Evolutionary conservation across 2,113 vertebrate species (phyloP).

Genomic region (Perca fluviatilis): DNA sequence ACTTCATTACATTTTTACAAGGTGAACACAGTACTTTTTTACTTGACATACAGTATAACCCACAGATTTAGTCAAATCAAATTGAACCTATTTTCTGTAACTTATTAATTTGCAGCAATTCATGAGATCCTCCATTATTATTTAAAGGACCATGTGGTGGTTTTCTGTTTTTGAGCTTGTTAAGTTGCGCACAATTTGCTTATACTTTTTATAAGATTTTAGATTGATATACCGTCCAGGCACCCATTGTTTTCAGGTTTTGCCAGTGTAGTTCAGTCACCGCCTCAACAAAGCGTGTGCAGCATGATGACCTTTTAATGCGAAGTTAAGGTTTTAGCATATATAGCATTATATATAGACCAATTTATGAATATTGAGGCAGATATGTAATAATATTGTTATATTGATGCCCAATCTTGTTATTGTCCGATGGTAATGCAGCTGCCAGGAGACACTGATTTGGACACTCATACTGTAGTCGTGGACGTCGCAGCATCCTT

Average conservation of each 20-base stretch:
- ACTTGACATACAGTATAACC: background rate
- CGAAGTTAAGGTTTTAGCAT: too few relatives aligned
- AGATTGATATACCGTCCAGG: background rate
- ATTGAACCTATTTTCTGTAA: background rate
- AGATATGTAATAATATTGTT: background rate
- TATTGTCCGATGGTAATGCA: background rate
- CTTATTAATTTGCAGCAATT: background rate
- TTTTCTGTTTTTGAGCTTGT: background rate
- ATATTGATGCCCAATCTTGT: background rate
- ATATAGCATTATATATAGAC: too few relatives aligned
- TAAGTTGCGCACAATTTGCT: background rate
- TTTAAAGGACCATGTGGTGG: background rate
- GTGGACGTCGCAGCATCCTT: background rate
- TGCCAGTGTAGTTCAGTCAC: background rate
- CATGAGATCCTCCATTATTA: background rate
- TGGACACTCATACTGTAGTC: background rate
- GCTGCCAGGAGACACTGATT: background rate
- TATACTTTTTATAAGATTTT: background rate
- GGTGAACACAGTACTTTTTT: background rate
- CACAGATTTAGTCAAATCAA: background rate
- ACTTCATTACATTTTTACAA: background rate
- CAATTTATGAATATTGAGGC: background rate
- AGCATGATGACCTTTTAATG: too few relatives aligned
- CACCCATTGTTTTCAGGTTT: conserved; percentile 3
- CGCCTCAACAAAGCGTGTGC: background rate